Evolutionary conservation across 2,797 vertebrate species (phyloP), one percentile per base, ranked within the genome.

Genomic region (Typhlichthys subterraneus): DNA sequence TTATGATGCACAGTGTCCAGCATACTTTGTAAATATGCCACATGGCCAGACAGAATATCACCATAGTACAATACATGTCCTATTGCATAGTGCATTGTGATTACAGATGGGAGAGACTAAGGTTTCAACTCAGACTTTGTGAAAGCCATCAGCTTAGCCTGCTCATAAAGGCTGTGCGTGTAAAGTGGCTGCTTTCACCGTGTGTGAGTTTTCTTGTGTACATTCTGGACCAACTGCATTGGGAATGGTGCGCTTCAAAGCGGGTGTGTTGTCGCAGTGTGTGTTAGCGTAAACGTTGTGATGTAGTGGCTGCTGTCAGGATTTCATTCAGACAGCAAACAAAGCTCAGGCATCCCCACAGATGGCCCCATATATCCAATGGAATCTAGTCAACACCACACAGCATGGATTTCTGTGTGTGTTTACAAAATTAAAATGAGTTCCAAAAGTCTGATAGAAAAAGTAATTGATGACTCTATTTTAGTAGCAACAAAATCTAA

Each of bases 321-420:
- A 77, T 81, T 85, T 69, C 71, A 83, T 83, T 84, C 76, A 73
- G 62, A 68, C n/a, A 14, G 65, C 66, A 75, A 79, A 84, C 73
- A 84, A 77, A 81, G 73, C 75, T 5, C n/a, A 62, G 63, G 65
- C 15, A 13, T 73, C 71, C 61, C 76, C 76, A 77, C 85, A 87
- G 85, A 84, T 87, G 85, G 76, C 75, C 66, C 65, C 65, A 63
- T 75, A 52, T 50, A 74, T 77, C 83, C 75, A 61, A 63, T 58
- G 85, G 80, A 84, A 83, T 87, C 83, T 76, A 19, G 61, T 73
- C 71, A 67, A 65, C 67, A 77, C 74, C 80, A 75, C 64, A 67
- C 31, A 12, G 57, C 64, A 12, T 61, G 57, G 63, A 42, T 58
- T 62, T 52, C 31, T 45, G 65, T 53, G 66, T 64, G 62, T 64